These are phyloP conservation scores for Meloidogyne floridensis DNA, from an alignment of 1,140 invertebrate genomes.

Conservation along the genomic window DNA sequence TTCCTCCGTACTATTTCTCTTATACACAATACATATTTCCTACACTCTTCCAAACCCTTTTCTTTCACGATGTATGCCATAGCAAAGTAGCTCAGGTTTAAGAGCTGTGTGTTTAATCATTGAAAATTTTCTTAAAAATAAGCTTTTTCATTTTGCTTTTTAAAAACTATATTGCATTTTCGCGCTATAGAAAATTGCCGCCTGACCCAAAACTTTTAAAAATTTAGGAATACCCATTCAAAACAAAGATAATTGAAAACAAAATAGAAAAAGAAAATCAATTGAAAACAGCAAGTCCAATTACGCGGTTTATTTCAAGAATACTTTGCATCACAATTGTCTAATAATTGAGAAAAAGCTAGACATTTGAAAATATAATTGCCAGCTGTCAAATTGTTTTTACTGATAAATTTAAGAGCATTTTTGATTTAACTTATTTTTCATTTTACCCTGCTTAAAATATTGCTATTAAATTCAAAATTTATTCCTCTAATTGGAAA, in stretches of 20 bases:
- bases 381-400: neutral
- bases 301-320: neutral
- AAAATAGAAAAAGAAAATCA: neutral
- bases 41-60: neutral
- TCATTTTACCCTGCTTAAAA: neutral
- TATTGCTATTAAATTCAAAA: neutral
- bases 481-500: neutral
- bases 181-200: neutral
- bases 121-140: neutral
- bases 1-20: neutral
- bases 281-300: neutral
- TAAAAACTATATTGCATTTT: neutral
- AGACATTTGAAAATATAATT: neutral
- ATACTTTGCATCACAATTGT: conserved; percentile 4
- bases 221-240: too few species aligned
- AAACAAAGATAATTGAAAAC: neutral
- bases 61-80: neutral
- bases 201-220: neutral
- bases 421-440: neutral
- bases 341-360: neutral
- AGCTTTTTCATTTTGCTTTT: neutral
- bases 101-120: neutral
- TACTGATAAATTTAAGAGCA: neutral
- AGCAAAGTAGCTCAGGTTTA: neutral
- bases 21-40: too few species aligned